A percentile compares a stretch with the other conserved stretches of the same genome.
These are phyloP conservation scores for Mus spretus DNA, from an alignment of 2,797 vertebrate species.

Conservation along the genomic window DNA sequence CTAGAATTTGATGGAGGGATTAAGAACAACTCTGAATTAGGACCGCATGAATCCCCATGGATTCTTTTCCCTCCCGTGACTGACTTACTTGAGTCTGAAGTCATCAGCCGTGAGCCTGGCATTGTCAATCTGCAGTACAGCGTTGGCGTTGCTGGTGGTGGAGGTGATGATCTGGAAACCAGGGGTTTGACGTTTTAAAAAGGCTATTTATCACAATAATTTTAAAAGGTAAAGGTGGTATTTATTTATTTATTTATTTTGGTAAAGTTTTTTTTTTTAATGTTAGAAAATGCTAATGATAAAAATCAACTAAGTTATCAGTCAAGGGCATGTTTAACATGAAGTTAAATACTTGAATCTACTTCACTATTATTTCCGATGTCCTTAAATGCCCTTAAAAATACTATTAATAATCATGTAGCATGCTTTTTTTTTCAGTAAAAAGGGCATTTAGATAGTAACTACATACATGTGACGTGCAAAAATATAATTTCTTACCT, in stretches of 20 bases:
- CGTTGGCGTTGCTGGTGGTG: conserved; percentile 83
- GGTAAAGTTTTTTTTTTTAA: background rate
- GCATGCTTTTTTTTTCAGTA: background rate
- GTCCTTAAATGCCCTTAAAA: conserved; percentile 24
- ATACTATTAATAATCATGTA: background rate
- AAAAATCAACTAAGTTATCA: background rate
- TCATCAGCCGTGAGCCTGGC: conserved; percentile 83
- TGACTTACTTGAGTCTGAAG: conserved; percentile 84
- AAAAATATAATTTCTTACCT: conserved; percentile 88
- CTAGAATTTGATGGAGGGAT: background rate
- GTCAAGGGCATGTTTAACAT: background rate
- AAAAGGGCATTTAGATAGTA: conserved; percentile 31
- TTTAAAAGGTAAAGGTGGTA: background rate
- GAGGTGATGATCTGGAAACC: conserved; percentile 77
- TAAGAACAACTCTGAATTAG: background rate
- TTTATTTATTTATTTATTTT: no score
- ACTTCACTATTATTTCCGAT: background rate
- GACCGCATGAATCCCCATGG: no score
- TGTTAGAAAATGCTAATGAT: conserved; percentile 2
- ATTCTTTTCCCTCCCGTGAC: background rate
- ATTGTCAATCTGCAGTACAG: conserved; percentile 83
- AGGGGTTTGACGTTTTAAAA: conserved; percentile 14
- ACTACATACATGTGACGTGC: background rate
- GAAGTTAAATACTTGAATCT: background rate
- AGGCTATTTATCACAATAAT: background rate